Evolutionary conservation across 2,888 invertebrate genomes (phyloP), one percentile per base, ranked within the genome.

Genomic region (Phalangium opilio): DNA sequence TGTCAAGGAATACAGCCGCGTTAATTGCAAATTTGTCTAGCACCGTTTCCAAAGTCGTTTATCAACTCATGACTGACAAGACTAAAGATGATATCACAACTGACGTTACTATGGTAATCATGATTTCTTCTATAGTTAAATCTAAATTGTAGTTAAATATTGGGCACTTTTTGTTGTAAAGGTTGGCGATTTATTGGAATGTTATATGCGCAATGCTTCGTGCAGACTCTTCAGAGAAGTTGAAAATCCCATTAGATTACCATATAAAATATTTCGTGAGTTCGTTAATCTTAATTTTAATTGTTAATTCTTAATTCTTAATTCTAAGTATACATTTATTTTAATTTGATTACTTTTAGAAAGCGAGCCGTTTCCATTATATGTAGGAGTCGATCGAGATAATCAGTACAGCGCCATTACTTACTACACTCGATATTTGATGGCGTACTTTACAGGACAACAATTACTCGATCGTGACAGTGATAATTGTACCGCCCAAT

Each of bases 171-270:
- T 42, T 43, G 34, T 50, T 50, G 56, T 57, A 50, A 59, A 77
- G 75, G 72, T 79, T 1, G 77, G 82, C 64, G 81, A 84, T 60
- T 72, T 87, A 60, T 67, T 87, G 17, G 72, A 78, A 62, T 89
- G 89, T 63, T 86, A 82, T 63, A 63, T 85, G 51, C 69, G 73
- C 44, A 77, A 77, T 53, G 74, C 79, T 12, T 75, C 79, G 48
- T 89, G 89, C 61, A 71, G 73, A 4, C 60, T 80, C 1, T 77
- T 81, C 57, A 69, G 65, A 34, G 14, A 21, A 43, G 43, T 33
- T 12, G 21, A n/a, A 43, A 27, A 14, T 17, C 43, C 32, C 43
- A 43, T 12, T 12, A 40, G 19, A 5, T 40, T n/a, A n/a, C n/a
- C n/a, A n/a, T n/a, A n/a, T n/a, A n/a, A n/a, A n/a, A n/a, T n/a